Base-by-base conservation (phyloP, 2,113 vertebrate genomes). In the Alethe castanea region DNA sequence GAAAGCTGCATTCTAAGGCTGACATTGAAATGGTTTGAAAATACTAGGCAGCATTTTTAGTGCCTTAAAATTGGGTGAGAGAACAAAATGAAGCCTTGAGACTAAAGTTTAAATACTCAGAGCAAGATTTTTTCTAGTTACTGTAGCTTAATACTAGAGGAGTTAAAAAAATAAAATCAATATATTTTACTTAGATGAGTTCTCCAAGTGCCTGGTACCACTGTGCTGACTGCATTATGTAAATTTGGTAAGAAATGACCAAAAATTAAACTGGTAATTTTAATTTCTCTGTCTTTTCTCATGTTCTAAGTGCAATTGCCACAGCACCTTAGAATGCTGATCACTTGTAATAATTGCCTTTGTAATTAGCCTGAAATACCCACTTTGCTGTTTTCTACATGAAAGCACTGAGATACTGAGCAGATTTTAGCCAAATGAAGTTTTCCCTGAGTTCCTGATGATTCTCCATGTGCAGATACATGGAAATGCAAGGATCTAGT, bases 61-160 rank as follows among this genome's bases (percentile, higher is more conserved):
- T 52, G 50, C 10, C 45, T 92, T 90, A n/a, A 79, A 88, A 83
- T 15, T 47, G 33, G 11, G 61, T n/a, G 33, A 36, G 65, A 79
- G 15, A 54, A 50, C 38, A 61, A 70, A 71, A 31, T 5, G 16
- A 79, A 92, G 28, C 38, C 36, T 64, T 38, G 53, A 82, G 71
- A 71, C 42, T 62, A 0, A 72, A 81, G 42, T 85, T 86, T 42
- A 67, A 81, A 61, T 74, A 40, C 80, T 45, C 31, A 9, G 76
- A 86, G 53, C 42, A 92, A 91, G 53, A 18, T 77, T 67, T 72
- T 53, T 81, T 64, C n/a, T 25, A 60, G 82, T 54, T 86, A n/a
- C 12, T 38, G 6, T 26, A 20, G 16, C 16, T 86, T 72, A 86
- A 28, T 67, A 44, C 29, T 8, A 77, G 11, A 31, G 42, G 48